A percentile compares a stretch with the other conserved stretches of the same genome.
Evolutionary conservation across 2,888 invertebrate genomes (phyloP).

Genomic region (Campaea margaritaria): DNA sequence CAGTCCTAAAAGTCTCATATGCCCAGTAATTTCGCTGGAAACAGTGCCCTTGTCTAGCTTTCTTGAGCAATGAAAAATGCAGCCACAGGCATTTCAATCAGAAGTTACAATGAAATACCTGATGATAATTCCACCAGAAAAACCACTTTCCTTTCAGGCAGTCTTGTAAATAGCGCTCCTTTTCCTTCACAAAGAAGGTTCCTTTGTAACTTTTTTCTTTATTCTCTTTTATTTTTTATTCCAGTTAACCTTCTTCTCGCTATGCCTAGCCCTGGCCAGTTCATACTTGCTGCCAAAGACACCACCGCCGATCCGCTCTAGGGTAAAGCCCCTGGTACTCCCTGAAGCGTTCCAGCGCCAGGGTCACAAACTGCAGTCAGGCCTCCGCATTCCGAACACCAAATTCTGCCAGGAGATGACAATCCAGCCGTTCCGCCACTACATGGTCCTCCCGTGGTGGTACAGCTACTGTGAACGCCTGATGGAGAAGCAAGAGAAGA

Average conservation of each 20-base stretch:
- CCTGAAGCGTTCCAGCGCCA: background rate
- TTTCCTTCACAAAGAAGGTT: too few species aligned
- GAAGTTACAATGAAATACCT: background rate
- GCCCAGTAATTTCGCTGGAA: too few species aligned
- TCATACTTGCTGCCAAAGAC: slow-evolving; percentile 6
- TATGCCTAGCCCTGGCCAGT: slow-evolving; percentile 9
- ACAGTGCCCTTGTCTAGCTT: too few species aligned
- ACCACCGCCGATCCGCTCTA: too few species aligned
- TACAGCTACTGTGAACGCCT: slow-evolving; percentile 55
- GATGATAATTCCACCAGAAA: background rate
- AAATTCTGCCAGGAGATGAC: slow-evolving; percentile 55
- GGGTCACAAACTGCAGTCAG: slow-evolving; percentile 22
- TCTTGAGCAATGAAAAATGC: too few species aligned
- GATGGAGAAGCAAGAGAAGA: slow-evolving; percentile 40
- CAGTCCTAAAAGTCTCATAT: too few species aligned
- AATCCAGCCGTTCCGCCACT: slow-evolving; percentile 40
- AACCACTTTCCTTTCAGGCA: too few species aligned
- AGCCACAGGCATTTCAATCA: background rate
- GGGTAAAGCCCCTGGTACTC: background rate
- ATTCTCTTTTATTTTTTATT: background rate
- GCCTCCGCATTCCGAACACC: slow-evolving; percentile 50
- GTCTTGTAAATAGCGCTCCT: too few species aligned
- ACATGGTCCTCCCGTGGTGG: slow-evolving; percentile 65
- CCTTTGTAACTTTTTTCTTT: background rate
- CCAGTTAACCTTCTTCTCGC: slow-evolving; percentile 13